These are phyloP conservation scores for Neria commutata DNA, from an alignment of 2,888 invertebrate species.

Conservation along the genomic window DNA sequence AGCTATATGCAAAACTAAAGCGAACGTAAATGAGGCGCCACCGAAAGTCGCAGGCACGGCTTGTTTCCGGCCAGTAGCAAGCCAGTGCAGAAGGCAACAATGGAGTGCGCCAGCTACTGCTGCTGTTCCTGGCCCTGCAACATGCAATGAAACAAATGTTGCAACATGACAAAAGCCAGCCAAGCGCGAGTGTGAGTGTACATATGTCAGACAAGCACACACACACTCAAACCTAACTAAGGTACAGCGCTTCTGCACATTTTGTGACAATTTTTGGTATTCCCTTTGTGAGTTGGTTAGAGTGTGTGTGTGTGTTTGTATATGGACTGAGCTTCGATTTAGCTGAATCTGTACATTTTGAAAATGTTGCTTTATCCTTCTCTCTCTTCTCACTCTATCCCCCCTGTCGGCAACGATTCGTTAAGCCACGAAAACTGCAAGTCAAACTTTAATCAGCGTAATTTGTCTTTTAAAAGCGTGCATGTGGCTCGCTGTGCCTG, in stretches of 20 bases:
- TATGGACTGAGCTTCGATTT: too few species aligned
- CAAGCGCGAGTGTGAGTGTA: too few species aligned
- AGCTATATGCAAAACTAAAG: conserved; percentile 47
- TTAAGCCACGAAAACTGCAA: conserved; percentile 12
- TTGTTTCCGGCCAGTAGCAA: too few species aligned
- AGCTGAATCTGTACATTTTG: too few species aligned
- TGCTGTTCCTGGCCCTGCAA: too few species aligned
- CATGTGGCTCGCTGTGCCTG: background rate
- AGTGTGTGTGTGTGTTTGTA: background rate
- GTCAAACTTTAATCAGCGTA: conserved; percentile 31
- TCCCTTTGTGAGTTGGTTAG: background rate
- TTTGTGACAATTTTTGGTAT: too few species aligned
- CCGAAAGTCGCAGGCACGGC: background rate
- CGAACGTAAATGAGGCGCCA: conserved; percentile 43
- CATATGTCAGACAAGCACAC: background rate
- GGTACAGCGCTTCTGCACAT: background rate
- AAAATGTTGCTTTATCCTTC: too few species aligned
- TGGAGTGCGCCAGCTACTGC: too few species aligned
- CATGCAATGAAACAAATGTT: too few species aligned
- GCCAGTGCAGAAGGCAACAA: too few species aligned
- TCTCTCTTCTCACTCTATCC: background rate
- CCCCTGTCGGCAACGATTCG: background rate
- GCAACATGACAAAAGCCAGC: too few species aligned
- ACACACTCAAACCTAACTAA: background rate
- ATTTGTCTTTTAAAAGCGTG: conserved; percentile 20